Evolutionary conservation across 2,888 invertebrate species (phyloP).

Genomic region (Thereva unica): DNA sequence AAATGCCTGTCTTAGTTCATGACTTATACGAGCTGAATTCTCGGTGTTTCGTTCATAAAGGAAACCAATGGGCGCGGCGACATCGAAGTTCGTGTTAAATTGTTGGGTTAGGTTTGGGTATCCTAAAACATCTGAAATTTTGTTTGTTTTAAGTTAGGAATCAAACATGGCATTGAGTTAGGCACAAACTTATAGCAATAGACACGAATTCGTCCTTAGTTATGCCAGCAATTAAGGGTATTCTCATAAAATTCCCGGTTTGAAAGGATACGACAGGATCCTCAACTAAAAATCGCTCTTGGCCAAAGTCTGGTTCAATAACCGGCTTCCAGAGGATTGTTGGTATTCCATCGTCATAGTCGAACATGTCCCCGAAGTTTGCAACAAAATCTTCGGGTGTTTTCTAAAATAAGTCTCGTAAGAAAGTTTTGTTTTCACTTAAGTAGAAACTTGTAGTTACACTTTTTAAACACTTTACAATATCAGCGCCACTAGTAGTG

Average conservation of each 20-base stretch:
- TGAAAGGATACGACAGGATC: slow-evolving; percentile 65
- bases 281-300: slow-evolving; percentile 67
- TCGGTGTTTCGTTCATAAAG: slow-evolving; percentile 63
- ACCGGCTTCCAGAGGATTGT: slow-evolving; percentile 65
- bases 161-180: too few species aligned
- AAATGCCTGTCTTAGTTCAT: slow-evolving; percentile 58
- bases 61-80: slow-evolving; percentile 68
- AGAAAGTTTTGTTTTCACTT: slow-evolving; percentile 37
- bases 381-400: not conserved
- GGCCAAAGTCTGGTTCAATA: slow-evolving; percentile 68
- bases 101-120: slow-evolving; percentile 62
- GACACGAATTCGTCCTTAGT: slow-evolving; percentile 70
- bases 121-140: slow-evolving; percentile 59
- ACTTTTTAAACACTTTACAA: slow-evolving; percentile 65
- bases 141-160: too few species aligned
- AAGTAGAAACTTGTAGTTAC: slow-evolving; percentile 49
- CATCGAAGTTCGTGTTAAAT: slow-evolving; percentile 66
- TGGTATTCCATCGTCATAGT: slow-evolving; percentile 53
- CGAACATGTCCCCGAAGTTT: slow-evolving; percentile 54
- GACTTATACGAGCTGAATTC: slow-evolving; percentile 60
- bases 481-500: slow-evolving; percentile 59
- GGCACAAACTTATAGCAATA: slow-evolving; percentile 63
- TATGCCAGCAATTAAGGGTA: slow-evolving; percentile 69
- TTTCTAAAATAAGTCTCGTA: not conserved
- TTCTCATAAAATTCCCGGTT: slow-evolving; percentile 63